Conservation (phyloP, 2,797 vertebrate species). For the Ataeniobius toweri region DNA sequence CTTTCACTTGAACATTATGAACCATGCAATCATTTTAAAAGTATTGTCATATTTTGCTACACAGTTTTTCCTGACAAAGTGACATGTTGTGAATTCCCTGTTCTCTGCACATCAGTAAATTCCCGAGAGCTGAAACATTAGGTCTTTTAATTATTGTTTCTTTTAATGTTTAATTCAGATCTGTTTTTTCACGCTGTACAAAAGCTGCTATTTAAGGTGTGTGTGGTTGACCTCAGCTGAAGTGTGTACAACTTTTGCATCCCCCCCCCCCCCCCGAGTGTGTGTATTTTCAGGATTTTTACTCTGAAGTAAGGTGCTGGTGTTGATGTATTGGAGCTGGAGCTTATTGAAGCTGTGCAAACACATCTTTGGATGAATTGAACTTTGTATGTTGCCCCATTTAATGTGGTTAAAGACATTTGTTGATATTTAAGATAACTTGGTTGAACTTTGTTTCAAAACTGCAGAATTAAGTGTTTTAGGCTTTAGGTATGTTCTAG, state of each 20-base stretch:
- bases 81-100: not conserved
- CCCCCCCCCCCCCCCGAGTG: too few species aligned
- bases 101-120: not conserved
- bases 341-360: constrained; percentile 32
- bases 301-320: constrained; percentile 32
- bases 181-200: constrained; percentile 24
- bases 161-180: not conserved
- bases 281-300: constrained; percentile 50
- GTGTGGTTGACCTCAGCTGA: constrained; percentile 12
- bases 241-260: constrained; percentile 13
- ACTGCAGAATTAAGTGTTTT: not conserved
- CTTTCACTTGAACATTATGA: not conserved
- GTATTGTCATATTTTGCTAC: not conserved
- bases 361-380: constrained; percentile 39
- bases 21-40: not conserved
- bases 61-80: not conserved
- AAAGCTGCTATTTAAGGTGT: constrained; percentile 48
- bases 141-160: not conserved
- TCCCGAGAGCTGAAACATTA: not conserved
- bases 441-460: not conserved
- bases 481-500: not conserved
- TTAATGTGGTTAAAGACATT: not conserved
- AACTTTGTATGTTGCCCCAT: not conserved
- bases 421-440: not conserved
- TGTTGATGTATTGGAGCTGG: constrained; percentile 29